Evolutionary conservation across 2,888 invertebrate genomes (phyloP), one percentile per base, ranked within the genome.

Genomic region (Vanessa cardui): DNA sequence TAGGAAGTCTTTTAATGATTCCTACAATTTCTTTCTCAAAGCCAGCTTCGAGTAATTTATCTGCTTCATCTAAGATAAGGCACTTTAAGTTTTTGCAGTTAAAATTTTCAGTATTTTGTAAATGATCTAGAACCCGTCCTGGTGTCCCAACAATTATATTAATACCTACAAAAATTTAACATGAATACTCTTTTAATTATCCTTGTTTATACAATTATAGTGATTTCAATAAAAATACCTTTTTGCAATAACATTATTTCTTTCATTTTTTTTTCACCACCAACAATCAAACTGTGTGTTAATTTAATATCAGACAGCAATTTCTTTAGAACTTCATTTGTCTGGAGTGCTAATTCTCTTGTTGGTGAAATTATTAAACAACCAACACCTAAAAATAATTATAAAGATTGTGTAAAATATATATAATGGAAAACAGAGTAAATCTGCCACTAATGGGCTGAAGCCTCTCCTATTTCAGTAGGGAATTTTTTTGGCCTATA

Each of bases 131-230:
- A 26, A 99, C 92, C 70, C 99, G 94, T 8, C 99, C 99, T n/a
- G 99, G 99, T 3, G 99, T 99, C 8, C 98, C 97, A 0, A 99
- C 98, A 50, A 99, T 84, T 69, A 99, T 96, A 82, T 98, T 98
- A 21, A 98, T 94, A 78, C 96, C 98, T 93, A 63, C 16, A 26
- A 52, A 31, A 16, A 18, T 60, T 44, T 7, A 31, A 64, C 62
- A 39, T 2, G 6, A 12, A 54, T 31, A 46, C 18, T 52, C 39
- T 39, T 12, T 2, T 4, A 12, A 12, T 39, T 39, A 12, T 12
- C 9, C 4, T 39, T 39, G 3, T 39, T 39, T 39, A 39, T 39
- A 39, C 12, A 39, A 12, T 39, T 39, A 39, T 2, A 39, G 12
- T 12, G 4, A 39, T 39, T 39, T 39, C 4, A 39, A 0, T 4